These are phyloP conservation scores for Patiria pectinifera DNA, from an alignment of 53 echinoderm and acorn worm genomes.

Conservation along the genomic window DNA sequence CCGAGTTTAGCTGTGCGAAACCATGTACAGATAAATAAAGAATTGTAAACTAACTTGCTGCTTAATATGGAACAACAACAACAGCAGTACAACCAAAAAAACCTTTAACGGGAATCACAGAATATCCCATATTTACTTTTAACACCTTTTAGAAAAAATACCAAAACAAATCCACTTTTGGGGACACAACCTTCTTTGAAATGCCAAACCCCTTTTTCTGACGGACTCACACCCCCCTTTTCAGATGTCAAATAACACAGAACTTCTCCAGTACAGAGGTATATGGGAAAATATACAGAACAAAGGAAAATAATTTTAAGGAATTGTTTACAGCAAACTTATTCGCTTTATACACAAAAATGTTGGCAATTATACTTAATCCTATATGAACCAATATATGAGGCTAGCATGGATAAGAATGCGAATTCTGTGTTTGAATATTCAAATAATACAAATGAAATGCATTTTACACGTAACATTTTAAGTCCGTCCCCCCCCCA, in stretches of 20 bases:
- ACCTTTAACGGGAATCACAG: background rate
- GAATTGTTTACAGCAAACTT: conserved; percentile 9
- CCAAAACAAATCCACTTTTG: background rate
- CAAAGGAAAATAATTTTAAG: background rate
- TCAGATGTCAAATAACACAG: background rate
- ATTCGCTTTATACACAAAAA: background rate
- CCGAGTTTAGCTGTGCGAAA: too few species aligned
- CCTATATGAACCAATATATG: background rate
- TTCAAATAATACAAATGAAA: background rate
- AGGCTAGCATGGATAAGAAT: background rate
- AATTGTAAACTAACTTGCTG: too few species aligned
- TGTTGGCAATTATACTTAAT: background rate
- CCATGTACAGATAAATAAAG: too few species aligned
- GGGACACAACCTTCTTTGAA: background rate
- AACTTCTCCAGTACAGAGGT: background rate
- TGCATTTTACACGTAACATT: too few species aligned
- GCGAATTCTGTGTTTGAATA: background rate
- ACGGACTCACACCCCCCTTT: too few species aligned
- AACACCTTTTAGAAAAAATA: background rate
- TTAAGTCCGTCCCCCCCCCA: too few species aligned
- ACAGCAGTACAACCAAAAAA: background rate
- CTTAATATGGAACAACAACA: too few species aligned
- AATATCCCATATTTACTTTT: background rate
- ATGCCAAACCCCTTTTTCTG: background rate
- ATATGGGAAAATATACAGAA: background rate